Conservation (phyloP, 2,888 invertebrate species). For the Drosophila melanocephala region DNA sequence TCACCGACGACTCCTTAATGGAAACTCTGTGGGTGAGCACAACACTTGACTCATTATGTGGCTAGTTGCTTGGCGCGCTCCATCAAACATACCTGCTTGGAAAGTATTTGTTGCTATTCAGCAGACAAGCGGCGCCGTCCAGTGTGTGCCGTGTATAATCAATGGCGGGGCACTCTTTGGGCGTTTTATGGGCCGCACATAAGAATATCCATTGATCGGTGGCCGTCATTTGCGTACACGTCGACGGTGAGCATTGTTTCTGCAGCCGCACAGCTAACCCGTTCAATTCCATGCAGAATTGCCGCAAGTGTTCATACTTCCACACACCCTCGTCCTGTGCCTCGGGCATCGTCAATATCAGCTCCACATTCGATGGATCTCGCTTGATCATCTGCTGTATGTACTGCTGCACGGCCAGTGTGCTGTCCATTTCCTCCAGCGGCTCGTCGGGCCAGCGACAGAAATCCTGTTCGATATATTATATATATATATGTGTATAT, state of each 20-base stretch:
- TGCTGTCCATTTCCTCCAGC: slow-evolving; percentile 99
- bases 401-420: slow-evolving; percentile 98
- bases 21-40: slow-evolving; percentile 91
- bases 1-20: slow-evolving; percentile 99
- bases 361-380: slow-evolving; percentile 96
- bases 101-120: slow-evolving; percentile 99
- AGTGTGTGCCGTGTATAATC: slow-evolving; percentile 99
- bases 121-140: slow-evolving; percentile 98
- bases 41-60: slow-evolving; percentile 55
- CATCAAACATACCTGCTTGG: slow-evolving; percentile 93
- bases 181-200: slow-evolving; percentile 99
- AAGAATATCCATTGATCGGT: slow-evolving; percentile 99
- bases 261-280: slow-evolving; percentile 98
- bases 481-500: background rate
- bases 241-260: slow-evolving; percentile 98
- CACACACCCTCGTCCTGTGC: slow-evolving; percentile 99
- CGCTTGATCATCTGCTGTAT: slow-evolving; percentile 98
- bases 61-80: slow-evolving; percentile 17
- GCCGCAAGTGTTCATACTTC: slow-evolving; percentile 99
- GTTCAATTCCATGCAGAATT: slow-evolving; percentile 99
- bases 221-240: slow-evolving; percentile 99
- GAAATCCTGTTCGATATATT: slow-evolving; percentile 91
- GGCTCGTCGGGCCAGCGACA: slow-evolving; percentile 99
- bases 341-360: slow-evolving; percentile 98
- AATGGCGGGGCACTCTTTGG: slow-evolving; percentile 99